Evolutionary conservation across 37 sponge, comb jelly and placozoan genomes (phyloP).

Genomic region (Tethya wilhelma): DNA sequence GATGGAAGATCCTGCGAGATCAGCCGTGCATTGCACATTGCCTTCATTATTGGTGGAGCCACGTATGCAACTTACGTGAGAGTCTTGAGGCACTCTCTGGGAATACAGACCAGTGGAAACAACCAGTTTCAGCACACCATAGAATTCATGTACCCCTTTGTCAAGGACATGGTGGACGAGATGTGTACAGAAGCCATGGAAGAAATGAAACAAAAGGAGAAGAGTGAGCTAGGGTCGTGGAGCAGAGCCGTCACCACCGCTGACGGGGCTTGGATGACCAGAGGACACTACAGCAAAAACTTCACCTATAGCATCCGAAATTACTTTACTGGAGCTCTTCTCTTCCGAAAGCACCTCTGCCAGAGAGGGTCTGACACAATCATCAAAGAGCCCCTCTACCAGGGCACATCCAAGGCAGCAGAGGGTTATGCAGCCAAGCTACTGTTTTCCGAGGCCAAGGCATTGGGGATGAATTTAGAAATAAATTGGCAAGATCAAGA

Average conservation of each 20-base stretch:
- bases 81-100: conserved; percentile 1
- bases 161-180: conserved; percentile 32
- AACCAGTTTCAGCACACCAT: neutral
- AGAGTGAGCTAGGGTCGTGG: conserved; percentile 32
- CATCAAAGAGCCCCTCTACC: conserved; percentile 19
- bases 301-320: conserved; percentile 24
- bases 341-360: conserved; percentile 38
- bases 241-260: conserved; percentile 33
- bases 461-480: conserved; percentile 21
- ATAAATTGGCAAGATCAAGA: no score
- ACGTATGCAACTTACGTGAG: conserved; percentile 8
- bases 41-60: neutral
- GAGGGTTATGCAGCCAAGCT: conserved; percentile 38
- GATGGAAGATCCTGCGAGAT: neutral
- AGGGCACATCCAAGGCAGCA: conserved; percentile 41
- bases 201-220: conserved; percentile 12
- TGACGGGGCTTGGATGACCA: conserved; percentile 28
- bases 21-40: neutral
- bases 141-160: conserved; percentile 1
- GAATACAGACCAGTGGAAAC: conserved; percentile 1
- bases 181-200: conserved; percentile 24
- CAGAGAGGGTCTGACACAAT: conserved; percentile 31
- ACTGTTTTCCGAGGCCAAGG: conserved; percentile 32
- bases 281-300: conserved; percentile 14
- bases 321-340: conserved; percentile 22